These are phyloP conservation scores for Nemopilema nomurai DNA, from an alignment of 30 jellyfish, hydroid and myxozoan genomes.

Conservation along the genomic window DNA sequence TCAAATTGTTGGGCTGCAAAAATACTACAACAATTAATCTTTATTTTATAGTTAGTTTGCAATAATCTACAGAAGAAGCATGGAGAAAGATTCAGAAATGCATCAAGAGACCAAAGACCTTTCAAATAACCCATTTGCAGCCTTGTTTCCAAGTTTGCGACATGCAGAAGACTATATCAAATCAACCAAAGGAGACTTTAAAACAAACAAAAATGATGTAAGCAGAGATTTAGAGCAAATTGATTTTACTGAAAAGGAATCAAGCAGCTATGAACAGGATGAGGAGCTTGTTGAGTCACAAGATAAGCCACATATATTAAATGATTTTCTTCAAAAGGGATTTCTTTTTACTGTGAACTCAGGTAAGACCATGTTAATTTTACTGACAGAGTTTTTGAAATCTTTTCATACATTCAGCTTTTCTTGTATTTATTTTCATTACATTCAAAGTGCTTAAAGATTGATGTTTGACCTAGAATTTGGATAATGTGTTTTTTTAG, in stretches of 20 bases:
- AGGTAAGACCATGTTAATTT: conserved; percentile 51
- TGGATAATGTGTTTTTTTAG: no score
- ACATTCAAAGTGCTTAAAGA: no score
- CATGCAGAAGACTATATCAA: conserved; percentile 88
- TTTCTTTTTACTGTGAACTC: conserved; percentile 75
- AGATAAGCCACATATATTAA: conserved; percentile 50
- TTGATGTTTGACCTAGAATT: no score
- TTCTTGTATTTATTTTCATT: no score
- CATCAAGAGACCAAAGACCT: conserved; percentile 46
- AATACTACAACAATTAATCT: no score
- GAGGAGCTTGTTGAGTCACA: conserved; percentile 31
- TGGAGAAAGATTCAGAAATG: not conserved
- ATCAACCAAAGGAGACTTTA: conserved; percentile 50
- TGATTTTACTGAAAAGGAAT: not conserved
- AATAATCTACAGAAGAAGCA: not conserved
- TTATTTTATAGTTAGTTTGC: not conserved
- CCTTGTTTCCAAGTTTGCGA: conserved; percentile 80
- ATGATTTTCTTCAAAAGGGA: conserved; percentile 81
- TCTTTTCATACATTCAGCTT: no score
- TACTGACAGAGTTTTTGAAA: not conserved
- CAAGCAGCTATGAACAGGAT: not conserved
- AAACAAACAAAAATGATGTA: not conserved
- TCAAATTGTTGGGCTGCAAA: no score
- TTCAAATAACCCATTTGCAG: conserved; percentile 86
- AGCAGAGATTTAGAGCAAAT: not conserved